Evolutionary conservation across 2,888 invertebrate species (phyloP).

Genomic region (Tineola bisselliella): DNA sequence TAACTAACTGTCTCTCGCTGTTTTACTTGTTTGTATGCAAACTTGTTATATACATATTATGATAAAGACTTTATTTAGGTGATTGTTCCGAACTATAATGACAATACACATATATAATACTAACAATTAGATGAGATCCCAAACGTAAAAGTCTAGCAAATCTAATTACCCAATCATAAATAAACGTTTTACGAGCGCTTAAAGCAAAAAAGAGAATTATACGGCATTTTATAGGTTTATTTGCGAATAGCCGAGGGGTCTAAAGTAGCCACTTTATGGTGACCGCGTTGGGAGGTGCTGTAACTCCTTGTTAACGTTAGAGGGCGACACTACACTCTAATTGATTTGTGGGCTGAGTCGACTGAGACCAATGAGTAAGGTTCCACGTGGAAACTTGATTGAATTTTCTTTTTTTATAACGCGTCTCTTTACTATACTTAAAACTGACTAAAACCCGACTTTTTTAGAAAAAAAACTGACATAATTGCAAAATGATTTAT

Average conservation of each 20-base stretch:
- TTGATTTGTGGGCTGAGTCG: conserved; percentile 21
- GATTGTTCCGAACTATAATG: too few species aligned
- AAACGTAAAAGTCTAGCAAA: background rate
- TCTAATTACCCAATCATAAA: conserved; percentile 8
- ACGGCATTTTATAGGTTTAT: conserved; percentile 10
- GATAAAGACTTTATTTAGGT: too few species aligned
- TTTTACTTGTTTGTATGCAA: too few species aligned
- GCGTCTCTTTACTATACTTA: too few species aligned
- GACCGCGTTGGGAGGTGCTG: conserved; percentile 12
- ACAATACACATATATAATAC: background rate
- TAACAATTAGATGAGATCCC: background rate
- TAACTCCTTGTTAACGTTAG: conserved; percentile 20
- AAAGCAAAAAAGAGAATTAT: conserved; percentile 4
- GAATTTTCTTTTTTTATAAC: background rate
- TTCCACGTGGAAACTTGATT: background rate
- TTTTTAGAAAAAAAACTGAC: too few species aligned
- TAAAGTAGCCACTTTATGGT: conserved; percentile 25
- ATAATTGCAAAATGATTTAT: too few species aligned
- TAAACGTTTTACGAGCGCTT: conserved; percentile 1
- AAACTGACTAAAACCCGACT: too few species aligned
- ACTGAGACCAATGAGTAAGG: conserved; percentile 1
- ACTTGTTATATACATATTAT: too few species aligned
- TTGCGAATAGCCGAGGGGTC: conserved; percentile 21
- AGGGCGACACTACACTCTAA: conserved; percentile 23
- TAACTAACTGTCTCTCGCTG: too few species aligned